These are phyloP conservation scores for Balaenoptera acutorostrata DNA, from an alignment of 2,113 vertebrate genomes.

Conservation along the genomic window DNA sequence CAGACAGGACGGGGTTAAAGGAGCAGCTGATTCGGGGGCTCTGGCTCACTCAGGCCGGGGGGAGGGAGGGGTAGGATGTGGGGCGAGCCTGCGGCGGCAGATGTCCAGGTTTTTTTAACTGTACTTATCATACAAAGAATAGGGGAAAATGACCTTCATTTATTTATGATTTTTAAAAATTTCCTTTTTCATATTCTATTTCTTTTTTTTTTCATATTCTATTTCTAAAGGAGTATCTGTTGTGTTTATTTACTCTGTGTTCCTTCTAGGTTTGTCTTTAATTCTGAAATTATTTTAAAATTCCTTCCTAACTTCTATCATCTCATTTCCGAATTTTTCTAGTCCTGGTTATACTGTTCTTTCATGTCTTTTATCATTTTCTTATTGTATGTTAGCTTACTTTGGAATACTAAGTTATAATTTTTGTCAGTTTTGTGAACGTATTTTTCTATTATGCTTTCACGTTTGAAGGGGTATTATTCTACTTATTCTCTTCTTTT, in stretches of 20 bases:
- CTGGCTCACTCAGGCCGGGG: too few species aligned
- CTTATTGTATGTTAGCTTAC: not conserved
- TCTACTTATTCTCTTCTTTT: not conserved
- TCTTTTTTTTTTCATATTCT: not conserved
- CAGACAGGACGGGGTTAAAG: too few species aligned
- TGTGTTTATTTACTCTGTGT: not conserved
- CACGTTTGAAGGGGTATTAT: not conserved
- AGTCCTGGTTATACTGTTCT: not conserved
- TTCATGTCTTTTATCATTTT: not conserved
- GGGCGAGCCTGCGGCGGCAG: too few species aligned
- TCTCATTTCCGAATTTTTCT: not conserved
- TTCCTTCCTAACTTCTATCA: not conserved
- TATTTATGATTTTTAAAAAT: not conserved
- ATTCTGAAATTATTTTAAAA: slow-evolving; percentile 20
- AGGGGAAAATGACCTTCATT: not conserved
- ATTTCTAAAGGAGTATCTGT: not conserved
- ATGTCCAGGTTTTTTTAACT: not conserved
- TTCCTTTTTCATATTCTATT: slow-evolving; percentile 1
- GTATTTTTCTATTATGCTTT: not conserved
- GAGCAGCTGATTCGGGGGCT: too few species aligned
- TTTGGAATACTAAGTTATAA: not conserved
- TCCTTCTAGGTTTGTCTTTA: not conserved
- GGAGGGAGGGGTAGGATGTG: too few species aligned
- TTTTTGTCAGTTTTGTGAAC: not conserved
- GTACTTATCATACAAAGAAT: not conserved